phyloP scores from a whole-genome alignment of 2,888 invertebrate genomes.

The Dasypogon diadema region DNA sequence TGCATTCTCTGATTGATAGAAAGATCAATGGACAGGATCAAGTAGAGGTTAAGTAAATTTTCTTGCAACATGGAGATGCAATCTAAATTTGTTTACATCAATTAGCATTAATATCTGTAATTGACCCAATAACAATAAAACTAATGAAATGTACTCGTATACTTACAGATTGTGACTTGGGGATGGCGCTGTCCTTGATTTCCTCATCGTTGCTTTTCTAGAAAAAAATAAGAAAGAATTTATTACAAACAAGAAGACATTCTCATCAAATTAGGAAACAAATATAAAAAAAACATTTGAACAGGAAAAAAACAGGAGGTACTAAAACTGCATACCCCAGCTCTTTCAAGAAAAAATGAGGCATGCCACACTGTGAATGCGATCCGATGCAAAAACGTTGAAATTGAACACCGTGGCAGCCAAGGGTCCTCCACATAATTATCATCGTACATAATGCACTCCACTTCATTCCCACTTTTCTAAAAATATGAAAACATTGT shows the following conservation, averaged over 20 bases:
- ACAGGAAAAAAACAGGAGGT: constrained; percentile 50
- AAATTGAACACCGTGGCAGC: constrained; percentile 58
- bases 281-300: neutral
- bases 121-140: too few relatives aligned
- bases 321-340: constrained; percentile 48
- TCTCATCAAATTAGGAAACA: neutral
- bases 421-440: constrained; percentile 58
- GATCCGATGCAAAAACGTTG: constrained; percentile 59
- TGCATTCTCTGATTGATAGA: neutral
- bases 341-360: constrained; percentile 59
- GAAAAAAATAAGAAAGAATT: constrained; percentile 52
- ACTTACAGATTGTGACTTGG: constrained; percentile 60
- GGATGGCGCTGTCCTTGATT: constrained; percentile 56
- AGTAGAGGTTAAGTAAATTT: too few relatives aligned
- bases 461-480: constrained; percentile 16
- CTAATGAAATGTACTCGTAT: too few relatives aligned
- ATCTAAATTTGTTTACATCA: too few relatives aligned
- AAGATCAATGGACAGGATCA: neutral
- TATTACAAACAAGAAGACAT: neutral
- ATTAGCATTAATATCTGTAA: too few relatives aligned
- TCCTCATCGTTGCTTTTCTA: constrained; percentile 60
- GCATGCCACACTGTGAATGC: constrained; percentile 60
- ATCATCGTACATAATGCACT: constrained; percentile 58
- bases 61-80: too few relatives aligned
- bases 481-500: neutral